Evolutionary conservation across 2,113 vertebrate genomes (phyloP).

Genomic region (Meriones unguiculatus): DNA sequence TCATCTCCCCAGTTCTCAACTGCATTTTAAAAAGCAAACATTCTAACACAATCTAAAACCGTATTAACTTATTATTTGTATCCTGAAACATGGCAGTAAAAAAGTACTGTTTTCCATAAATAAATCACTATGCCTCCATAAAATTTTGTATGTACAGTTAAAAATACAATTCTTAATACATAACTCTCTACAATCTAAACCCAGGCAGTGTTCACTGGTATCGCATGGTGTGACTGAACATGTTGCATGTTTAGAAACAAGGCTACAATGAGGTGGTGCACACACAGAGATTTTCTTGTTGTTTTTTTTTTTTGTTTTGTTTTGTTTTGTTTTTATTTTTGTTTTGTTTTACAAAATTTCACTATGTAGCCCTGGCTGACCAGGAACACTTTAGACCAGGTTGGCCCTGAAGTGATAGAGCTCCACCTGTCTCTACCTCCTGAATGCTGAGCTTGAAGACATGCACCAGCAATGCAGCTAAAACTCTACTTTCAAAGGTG

Average conservation of each 20-base stretch:
- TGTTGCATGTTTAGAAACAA: neutral
- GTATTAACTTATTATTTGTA: neutral
- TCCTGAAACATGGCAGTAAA: neutral
- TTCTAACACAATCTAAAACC: neutral
- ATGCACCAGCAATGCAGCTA: neutral
- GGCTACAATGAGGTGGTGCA: neutral
- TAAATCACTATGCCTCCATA: neutral
- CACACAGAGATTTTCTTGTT: neutral
- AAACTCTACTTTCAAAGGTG: slow-evolving; percentile 12
- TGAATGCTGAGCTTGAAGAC: neutral
- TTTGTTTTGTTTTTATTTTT: neutral
- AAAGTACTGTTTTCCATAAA: neutral
- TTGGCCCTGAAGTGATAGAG: neutral
- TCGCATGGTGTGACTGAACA: no score
- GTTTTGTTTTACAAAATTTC: neutral
- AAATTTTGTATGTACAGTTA: neutral
- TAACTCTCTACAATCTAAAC: no score
- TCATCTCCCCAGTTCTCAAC: neutral
- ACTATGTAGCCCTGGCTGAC: neutral
- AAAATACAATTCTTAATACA: neutral
- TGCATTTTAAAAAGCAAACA: neutral
- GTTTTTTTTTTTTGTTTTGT: neutral
- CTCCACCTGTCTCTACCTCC: neutral
- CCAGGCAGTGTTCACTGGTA: neutral
- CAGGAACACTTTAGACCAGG: neutral